Conservation (phyloP, 2,797 vertebrate species). For the Luscinia luscinia region DNA sequence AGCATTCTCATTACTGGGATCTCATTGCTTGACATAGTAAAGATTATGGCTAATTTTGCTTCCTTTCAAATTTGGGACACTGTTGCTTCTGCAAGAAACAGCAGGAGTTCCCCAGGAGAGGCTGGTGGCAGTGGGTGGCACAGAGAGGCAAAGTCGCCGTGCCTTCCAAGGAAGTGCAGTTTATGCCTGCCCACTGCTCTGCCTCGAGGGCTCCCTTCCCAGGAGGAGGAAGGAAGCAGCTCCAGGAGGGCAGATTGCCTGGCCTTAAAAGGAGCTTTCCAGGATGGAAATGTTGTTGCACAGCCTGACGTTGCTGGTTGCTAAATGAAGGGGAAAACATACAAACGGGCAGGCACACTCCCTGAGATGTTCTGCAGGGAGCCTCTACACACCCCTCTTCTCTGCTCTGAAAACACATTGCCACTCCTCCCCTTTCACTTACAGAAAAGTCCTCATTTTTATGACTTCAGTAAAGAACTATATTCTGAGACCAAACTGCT, state of each 20-base stretch:
- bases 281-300: not conserved
- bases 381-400: not conserved
- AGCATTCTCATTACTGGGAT: not conserved
- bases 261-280: constrained; percentile 32
- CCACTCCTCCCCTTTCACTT: not conserved
- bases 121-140: not conserved
- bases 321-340: constrained; percentile 10
- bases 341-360: not conserved
- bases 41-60: not conserved
- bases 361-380: not conserved
- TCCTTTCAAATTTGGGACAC: not conserved
- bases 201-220: not conserved
- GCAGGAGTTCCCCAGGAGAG: not conserved
- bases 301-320: not conserved
- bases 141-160: not conserved
- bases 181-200: not conserved
- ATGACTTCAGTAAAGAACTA: not conserved
- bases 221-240: not conserved
- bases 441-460: not conserved
- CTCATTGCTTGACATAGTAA: not conserved
- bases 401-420: not conserved
- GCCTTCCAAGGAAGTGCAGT: not conserved
- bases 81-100: not conserved
- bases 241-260: not conserved
- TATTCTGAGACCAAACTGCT: not conserved